These are phyloP conservation scores for Chrysopa pallens DNA, from an alignment of 1,140 invertebrate species.

Conservation along the genomic window DNA sequence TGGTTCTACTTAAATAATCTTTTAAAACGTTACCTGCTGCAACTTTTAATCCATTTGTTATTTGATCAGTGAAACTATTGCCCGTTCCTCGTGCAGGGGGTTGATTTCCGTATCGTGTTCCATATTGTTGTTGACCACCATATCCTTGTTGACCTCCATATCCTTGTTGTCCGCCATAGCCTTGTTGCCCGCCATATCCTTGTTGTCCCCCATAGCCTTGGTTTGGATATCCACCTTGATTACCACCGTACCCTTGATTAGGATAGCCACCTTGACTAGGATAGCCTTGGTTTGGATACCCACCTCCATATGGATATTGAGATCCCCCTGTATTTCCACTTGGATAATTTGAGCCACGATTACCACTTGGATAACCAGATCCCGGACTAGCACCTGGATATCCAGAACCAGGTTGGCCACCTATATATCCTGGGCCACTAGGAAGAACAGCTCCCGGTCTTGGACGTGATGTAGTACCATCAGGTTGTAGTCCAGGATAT, in stretches of 20 bases:
- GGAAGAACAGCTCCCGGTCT: conserved; percentile 1
- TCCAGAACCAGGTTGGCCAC: conserved; percentile 4
- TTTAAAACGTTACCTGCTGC: too few species aligned
- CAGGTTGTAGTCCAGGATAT: conserved; percentile 3
- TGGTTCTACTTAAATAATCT: too few species aligned
- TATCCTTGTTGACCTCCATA: too few species aligned
- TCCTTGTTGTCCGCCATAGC: too few species aligned
- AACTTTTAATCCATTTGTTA: too few species aligned
- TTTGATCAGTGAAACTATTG: too few species aligned
- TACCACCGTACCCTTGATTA: conserved; percentile 2
- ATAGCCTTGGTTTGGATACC: conserved; percentile 7
- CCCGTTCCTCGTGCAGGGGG: too few species aligned
- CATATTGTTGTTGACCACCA: too few species aligned
- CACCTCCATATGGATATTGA: conserved; percentile 7
- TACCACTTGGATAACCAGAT: conserved; percentile 5
- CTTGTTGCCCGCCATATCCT: too few species aligned
- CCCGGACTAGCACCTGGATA: conserved; percentile 5
- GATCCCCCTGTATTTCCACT: not conserved
- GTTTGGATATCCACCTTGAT: conserved; percentile 2
- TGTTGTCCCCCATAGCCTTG: not conserved
- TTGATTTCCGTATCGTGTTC: too few species aligned
- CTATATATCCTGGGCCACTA: conserved; percentile 5
- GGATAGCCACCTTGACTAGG: conserved; percentile 8
- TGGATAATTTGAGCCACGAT: not conserved
- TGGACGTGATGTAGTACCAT: conserved; percentile 2